Evolutionary conservation across 2,888 invertebrate species (phyloP), one percentile per base, ranked within the genome.

Genomic region (Tenthredo scrophulariae): DNA sequence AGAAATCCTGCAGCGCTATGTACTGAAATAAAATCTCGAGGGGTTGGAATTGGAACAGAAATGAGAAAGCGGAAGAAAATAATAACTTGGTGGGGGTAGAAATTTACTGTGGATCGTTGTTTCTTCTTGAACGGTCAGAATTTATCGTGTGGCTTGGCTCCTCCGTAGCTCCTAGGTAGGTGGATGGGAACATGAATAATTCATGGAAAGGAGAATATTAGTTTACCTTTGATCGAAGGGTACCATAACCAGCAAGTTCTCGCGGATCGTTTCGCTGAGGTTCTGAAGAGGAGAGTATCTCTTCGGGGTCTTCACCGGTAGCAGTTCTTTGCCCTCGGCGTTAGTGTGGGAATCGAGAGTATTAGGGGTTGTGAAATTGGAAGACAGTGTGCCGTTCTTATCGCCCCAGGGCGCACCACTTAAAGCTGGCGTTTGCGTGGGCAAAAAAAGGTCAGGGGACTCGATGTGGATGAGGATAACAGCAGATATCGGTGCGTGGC

Each of bases 401-500:
- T 37, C 70, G 84, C 85, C 58, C 72, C 72, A 13, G 75, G 83
- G 7, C 70, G 80, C 72, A 70, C 74, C 70, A 46, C 84, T 93
- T 92, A 54, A 29, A 22, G 50, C 33, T 6, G 92, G 93, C n/a
- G 9, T 43, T 40, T 43, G 7, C 43, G 22, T 43, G 91, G 94
- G 89, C 22, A 92, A 87, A 86, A 92, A 92, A 65, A 90, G 88
- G 83, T 90, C 90, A 18, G 91, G 90, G 58, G 89, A 89, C 75
- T 89, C 88, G 72, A 94, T 93, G 89, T 95, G 94, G 62, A 94
- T 90, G 80, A 93, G 90, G 86, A 95, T 88, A 85, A 95, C 93
- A 85, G 94, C 90, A 4, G 94, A 93, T 87, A 93, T 93, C 84
- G 94, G 92, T 62, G 91, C 90, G 77, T 93, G 93, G 33, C 94